phyloP scores from a whole-genome alignment of 2,113 vertebrate genomes.

The Talpa occidentalis region DNA sequence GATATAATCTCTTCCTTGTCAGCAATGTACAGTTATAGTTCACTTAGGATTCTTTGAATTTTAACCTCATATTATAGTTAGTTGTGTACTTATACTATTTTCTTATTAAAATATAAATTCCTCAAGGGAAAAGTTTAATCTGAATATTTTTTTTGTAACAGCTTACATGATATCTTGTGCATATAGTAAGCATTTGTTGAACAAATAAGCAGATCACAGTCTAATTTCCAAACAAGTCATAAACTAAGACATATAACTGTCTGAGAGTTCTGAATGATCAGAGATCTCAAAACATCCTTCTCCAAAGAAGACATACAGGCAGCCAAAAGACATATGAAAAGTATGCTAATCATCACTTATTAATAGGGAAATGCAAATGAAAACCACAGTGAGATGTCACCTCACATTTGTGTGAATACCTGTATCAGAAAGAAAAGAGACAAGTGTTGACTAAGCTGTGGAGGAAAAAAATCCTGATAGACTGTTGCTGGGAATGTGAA shows the following conservation, averaged over 20 bases:
- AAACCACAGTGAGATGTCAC: too few species aligned
- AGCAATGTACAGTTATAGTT: neutral
- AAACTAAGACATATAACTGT: conserved; percentile 11
- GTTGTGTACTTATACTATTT: neutral
- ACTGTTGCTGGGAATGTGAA: too few species aligned
- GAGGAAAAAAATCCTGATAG: too few species aligned
- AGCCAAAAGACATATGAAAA: too few species aligned
- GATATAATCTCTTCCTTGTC: neutral
- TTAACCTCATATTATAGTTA: neutral
- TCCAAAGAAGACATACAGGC: too few species aligned
- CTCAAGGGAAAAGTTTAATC: neutral
- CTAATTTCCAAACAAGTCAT: neutral
- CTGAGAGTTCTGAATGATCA: too few species aligned
- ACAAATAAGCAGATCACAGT: neutral
- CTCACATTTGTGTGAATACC: too few species aligned
- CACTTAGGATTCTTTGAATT: neutral
- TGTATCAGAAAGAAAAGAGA: too few species aligned
- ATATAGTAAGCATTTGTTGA: neutral
- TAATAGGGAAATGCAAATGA: too few species aligned
- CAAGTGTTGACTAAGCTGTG: too few species aligned
- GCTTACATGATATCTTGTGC: neutral
- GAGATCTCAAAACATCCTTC: too few species aligned
- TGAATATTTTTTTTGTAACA: neutral
- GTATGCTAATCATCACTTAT: too few species aligned
- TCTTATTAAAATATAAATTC: conserved; percentile 1